A percentile compares a stretch with the other conserved stretches of the same genome.
Evolutionary conservation across 2,113 vertebrate species (phyloP).

Genomic region (Mesitornis unicolor): DNA sequence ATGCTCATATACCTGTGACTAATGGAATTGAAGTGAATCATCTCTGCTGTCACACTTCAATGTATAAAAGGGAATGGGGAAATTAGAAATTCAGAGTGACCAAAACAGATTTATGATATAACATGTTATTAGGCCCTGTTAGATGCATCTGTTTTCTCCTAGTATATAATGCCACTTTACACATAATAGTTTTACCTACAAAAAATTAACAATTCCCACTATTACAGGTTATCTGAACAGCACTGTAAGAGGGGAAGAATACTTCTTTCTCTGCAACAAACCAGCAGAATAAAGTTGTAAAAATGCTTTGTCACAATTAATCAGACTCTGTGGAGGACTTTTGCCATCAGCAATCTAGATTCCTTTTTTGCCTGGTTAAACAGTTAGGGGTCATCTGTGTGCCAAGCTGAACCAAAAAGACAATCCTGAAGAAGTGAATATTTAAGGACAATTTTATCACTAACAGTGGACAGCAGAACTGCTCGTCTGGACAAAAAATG

Average conservation of each 20-base stretch:
- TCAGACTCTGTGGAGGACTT: background rate
- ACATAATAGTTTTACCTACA: background rate
- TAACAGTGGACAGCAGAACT: background rate
- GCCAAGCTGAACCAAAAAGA: background rate
- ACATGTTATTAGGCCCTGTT: background rate
- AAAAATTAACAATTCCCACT: background rate
- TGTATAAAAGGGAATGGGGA: background rate
- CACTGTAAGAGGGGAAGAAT: background rate
- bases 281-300: background rate
- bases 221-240: background rate
- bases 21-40: background rate
- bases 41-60: background rate
- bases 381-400: background rate
- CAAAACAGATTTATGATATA: background rate
- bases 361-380: background rate
- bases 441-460: background rate
- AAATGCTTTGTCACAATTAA: background rate
- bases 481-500: background rate
- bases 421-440: background rate
- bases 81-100: background rate
- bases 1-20: background rate
- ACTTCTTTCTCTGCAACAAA: background rate
- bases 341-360: background rate
- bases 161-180: accelerated
- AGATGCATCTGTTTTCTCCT: background rate